Conservation (phyloP, 2,797 vertebrate species). For the Clangula hyemalis region DNA sequence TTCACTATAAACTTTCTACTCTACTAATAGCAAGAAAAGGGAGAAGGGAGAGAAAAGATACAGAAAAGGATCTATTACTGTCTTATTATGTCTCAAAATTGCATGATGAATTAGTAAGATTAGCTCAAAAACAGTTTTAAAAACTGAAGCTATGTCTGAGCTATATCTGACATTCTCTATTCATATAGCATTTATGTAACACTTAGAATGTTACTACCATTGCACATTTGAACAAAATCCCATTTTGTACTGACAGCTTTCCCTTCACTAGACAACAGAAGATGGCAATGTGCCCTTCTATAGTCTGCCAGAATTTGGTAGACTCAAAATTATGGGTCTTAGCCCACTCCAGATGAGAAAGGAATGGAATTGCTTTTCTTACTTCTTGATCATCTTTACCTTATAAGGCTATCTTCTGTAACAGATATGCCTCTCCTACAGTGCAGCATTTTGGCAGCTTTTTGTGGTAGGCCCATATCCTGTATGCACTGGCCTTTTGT, state of each 20-base stretch:
- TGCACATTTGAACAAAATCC: constrained; percentile 3
- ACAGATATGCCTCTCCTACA: background rate
- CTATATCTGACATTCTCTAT: background rate
- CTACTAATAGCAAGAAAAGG: background rate
- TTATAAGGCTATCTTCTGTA: background rate
- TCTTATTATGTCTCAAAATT: background rate
- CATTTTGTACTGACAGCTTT: constrained; percentile 14
- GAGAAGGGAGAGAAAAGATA: background rate
- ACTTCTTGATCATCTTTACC: background rate
- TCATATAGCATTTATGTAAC: background rate
- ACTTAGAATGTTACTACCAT: background rate
- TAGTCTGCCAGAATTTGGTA: background rate
- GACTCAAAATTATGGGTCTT: background rate
- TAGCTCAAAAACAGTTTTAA: background rate
- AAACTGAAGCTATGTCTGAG: background rate
- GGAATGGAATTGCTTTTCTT: background rate
- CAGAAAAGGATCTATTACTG: background rate
- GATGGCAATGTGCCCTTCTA: background rate
- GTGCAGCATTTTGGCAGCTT: background rate
- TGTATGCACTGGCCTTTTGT: background rate
- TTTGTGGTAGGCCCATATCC: background rate
- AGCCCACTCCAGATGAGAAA: background rate
- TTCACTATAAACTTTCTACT: background rate
- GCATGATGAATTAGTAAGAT: background rate
- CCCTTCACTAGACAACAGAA: background rate